These are phyloP conservation scores for Cryptus armator DNA, from an alignment of 2,888 invertebrate species.

Conservation along the genomic window DNA sequence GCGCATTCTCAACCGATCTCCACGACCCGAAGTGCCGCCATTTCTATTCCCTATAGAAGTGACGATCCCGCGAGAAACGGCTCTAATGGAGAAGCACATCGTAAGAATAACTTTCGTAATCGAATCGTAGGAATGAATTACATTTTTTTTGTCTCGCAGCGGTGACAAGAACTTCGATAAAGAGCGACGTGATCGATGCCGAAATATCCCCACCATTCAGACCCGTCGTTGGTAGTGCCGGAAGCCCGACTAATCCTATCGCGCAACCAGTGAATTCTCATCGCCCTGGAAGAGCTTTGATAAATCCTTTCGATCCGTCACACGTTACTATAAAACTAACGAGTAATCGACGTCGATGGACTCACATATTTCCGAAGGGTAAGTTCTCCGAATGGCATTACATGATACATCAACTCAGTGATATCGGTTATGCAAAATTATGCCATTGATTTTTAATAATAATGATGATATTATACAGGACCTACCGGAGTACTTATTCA, in stretches of 20 bases:
- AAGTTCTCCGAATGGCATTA: constrained; percentile 15
- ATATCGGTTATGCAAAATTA: neutral
- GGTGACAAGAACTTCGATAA: constrained; percentile 77
- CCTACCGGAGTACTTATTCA: constrained; percentile 96
- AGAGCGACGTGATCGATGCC: constrained; percentile 84
- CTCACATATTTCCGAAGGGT: constrained; percentile 98
- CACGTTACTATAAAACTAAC: constrained; percentile 98
- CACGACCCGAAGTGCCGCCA: constrained; percentile 82
- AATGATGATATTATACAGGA: constrained; percentile 85
- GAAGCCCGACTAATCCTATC: constrained; percentile 85
- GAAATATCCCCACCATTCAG: constrained; percentile 87
- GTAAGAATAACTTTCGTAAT: constrained; percentile 66
- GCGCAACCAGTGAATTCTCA: constrained; percentile 81
- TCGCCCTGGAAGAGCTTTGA: constrained; percentile 93
- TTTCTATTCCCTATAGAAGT: constrained; percentile 82
- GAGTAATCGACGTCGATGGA: constrained; percentile 98
- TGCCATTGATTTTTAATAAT: neutral
- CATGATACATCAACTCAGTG: neutral
- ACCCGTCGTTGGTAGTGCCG: constrained; percentile 87
- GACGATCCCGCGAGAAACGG: constrained; percentile 75
- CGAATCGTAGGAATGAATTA: neutral
- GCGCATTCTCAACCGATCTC: constrained; percentile 75
- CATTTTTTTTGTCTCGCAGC: constrained; percentile 48
- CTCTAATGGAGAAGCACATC: constrained; percentile 78
- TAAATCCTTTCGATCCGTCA: constrained; percentile 99